Evolutionary conservation across 2,113 vertebrate species (phyloP), one percentile per base, ranked within the genome.

Genomic region (Platanista minor): DNA sequence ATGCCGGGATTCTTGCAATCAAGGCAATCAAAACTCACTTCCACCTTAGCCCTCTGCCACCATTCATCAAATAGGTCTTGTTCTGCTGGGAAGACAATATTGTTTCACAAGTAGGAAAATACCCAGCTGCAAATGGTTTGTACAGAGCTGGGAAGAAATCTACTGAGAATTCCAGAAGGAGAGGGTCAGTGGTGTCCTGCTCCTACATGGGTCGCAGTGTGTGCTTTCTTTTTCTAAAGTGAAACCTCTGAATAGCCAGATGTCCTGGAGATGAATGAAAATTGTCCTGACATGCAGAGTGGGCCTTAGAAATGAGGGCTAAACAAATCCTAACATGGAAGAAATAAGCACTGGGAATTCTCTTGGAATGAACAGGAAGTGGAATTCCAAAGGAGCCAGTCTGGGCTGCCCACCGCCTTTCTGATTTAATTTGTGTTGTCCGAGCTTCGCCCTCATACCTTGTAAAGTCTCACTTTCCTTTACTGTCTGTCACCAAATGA

Each of bases 11-110:
- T 96, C 91, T 97, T 91, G 86, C 95, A 95, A 96, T 97, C 97
- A 93, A 96, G 88, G 92, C 86, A 89, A 96, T 98, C 96, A 98
- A 93, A 97, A 92, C 66, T 77, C 6, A 6, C 74, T 95, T 97
- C 83, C 94, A 91, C 97, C 96, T 94, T 77, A 86, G 93, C 82
- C 94, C 92, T 94, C 96, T 87, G 96, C 86, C 85, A 67, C 72
- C 91, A 87, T 95, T 94, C 72, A 95, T 96, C 97, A 98, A 49
- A 49, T 33, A 94, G 95, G 85, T 91, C 89, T 88, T 12, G 59
- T 59, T 90, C 93, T 91, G 85, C 88, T 93, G 82, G 89, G 89
- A 93, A 96, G 95, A 96, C 74, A 36, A 2, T 54, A 39, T 88
- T 91, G 89, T 80, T 95, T 96, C 78, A 54, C 66, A 66, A 39